Base-by-base conservation (phyloP, 2,797 vertebrate species). In the Columba guinea region DNA sequence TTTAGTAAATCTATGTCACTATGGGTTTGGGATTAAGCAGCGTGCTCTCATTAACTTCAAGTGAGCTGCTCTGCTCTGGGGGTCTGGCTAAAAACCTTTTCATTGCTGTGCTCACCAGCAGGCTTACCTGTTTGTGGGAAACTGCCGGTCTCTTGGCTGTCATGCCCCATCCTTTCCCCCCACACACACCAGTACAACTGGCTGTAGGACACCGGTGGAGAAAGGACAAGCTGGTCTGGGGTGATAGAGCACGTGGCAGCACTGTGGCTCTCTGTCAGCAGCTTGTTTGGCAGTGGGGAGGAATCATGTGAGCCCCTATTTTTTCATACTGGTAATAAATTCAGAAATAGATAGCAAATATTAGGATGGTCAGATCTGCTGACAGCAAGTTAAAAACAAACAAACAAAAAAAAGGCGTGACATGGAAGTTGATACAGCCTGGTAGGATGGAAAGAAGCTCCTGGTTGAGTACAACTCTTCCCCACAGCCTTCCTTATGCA, bases 401-500 rank as follows among this genome's bases (percentile, higher is more conserved):
- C 44, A 19, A 19, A 44, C 18, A 17, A 44, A 46, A 46, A 46
- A 46, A 46, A 46, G 44, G 44, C 9, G 44, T 46, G 44, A 9
- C 4, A 0, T 41, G 26, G 48, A 80, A 59, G 5, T 15, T 68
- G 49, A 53, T 79, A 6, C 52, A 67, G 12, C 27, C 12, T 11
- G 19, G 32, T 12, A 71, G 12, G 11, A 2, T n/a, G 22, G 39
- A 53, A 59, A 30, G 35, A 64, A 60, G 10, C 26, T 86, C 28
- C 34, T 7, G 7, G 11, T 73, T 89, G 21, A 16, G 34, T 53
- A 28, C 0, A 0, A 7, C 26, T 55, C 28, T 87, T 9, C 14
- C 10, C 11, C 0, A 0, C 21, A 30, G 41, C 49, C 19, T 19
- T 69, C 26, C 4, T 1, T 39, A 10, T 5, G 7, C 11, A 23